Evolutionary conservation across 1,140 invertebrate genomes (phyloP).

Genomic region (Triops longicaudatus): DNA sequence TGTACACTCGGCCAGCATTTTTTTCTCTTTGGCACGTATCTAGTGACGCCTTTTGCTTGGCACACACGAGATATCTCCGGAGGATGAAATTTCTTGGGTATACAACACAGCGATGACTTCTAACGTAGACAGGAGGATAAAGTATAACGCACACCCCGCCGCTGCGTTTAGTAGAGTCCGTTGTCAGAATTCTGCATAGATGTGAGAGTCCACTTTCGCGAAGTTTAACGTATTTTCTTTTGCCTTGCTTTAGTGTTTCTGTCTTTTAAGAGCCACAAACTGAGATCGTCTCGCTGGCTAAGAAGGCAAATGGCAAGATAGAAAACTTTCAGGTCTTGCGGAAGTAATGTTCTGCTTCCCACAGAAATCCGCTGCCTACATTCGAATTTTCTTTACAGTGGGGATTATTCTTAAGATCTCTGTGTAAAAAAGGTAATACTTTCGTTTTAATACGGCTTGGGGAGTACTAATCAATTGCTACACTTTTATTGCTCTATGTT

Average conservation of each 20-base stretch:
- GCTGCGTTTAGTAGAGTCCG: not conserved
- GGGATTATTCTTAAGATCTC: too few species aligned
- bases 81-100: too few species aligned
- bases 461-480: too few species aligned
- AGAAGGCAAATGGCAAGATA: conserved; percentile 12
- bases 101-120: too few species aligned
- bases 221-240: not conserved
- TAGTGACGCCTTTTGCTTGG: not conserved
- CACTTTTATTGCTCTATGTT: too few species aligned
- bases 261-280: not conserved
- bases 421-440: too few species aligned
- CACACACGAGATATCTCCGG: not conserved
- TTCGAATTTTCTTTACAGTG: too few species aligned
- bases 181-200: not conserved
- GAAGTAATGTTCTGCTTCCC: not conserved
- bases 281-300: not conserved
- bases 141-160: not conserved
- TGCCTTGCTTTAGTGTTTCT: not conserved
- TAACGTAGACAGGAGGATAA: not conserved
- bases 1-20: not conserved
- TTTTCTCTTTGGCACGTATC: not conserved
- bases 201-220: not conserved
- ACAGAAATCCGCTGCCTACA: not conserved
- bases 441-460: too few species aligned
- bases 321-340: not conserved